Evolutionary conservation across 2,113 vertebrate species (phyloP), one percentile per base, ranked within the genome.

Genomic region (Sturnus vulgaris): DNA sequence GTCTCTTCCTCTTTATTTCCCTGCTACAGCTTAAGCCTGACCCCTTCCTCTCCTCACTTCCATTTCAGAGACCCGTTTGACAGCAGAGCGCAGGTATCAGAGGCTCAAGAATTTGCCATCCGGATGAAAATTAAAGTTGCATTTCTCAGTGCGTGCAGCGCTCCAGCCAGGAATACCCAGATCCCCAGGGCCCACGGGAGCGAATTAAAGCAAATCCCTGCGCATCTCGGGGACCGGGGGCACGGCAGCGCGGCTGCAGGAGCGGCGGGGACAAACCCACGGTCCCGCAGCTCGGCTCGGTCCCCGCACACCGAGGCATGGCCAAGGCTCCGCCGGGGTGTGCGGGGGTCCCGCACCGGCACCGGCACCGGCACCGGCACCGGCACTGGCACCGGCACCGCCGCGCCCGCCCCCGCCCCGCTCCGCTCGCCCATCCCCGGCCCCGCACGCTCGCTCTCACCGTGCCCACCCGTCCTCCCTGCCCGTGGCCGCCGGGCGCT

Each of bases 51-150:
- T 50, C 44, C 31, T n/a, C 63, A 5, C 35, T 68, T 50, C n/a
- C 60, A 33, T 46, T 42, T 25, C 52, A n/a, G 22, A 28, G 39
- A 17, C 18, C 17, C 2, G 6, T 53, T 6, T 63, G 73, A 75
- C 91, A 86, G 66, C 40, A 12, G 39, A 47, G 25, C 73, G 25
- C 23, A 35, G n/a, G 47, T 44, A 82, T 5, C 33, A 9, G 12
- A 42, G 44, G 60, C 68, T 81, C 82, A 9, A 11, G 35, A n/a
- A 11, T 73, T 53, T 24, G 59, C 72, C 63, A 63, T 4, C 50
- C 28, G 1, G 59, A 23, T 40, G 68, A 46, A 71, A 92, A 90
- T 73, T 30, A 40, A 92, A 95, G 94, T 94, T 93, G 52, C 47
- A 3, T 55, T 49, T 17, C 4, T 5, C 82, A 9, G 25, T 1